These are phyloP conservation scores for Sericinus montela DNA, from an alignment of 2,888 invertebrate species.

Conservation along the genomic window DNA sequence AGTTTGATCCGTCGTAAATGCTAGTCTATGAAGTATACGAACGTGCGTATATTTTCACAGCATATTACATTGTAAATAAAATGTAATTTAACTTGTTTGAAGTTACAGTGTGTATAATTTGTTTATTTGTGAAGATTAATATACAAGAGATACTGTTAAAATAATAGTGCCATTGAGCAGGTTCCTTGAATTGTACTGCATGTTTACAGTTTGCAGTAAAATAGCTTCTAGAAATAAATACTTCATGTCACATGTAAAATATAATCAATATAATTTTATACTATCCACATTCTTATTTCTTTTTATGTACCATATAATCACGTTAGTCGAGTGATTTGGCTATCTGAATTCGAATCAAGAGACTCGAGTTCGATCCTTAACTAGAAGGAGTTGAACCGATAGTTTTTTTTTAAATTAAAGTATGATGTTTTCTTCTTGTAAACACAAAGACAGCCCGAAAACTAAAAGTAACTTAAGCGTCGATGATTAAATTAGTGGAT, in stretches of 20 bases:
- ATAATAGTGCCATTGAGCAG: slow-evolving; percentile 57
- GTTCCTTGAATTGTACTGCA: slow-evolving; percentile 46
- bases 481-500: no score
- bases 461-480: no score
- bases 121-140: slow-evolving; percentile 19
- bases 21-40: slow-evolving; percentile 29
- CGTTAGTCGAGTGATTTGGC: no score
- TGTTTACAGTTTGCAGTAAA: slow-evolving; percentile 22
- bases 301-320: slow-evolving; percentile 1
- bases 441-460: no score
- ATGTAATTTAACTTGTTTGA: slow-evolving; percentile 14
- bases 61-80: slow-evolving; percentile 26
- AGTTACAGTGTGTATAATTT: slow-evolving; percentile 17
- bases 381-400: no score
- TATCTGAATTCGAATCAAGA: no score
- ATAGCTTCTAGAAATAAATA: slow-evolving; percentile 27
- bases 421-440: no score
- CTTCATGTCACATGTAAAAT: slow-evolving; percentile 45
- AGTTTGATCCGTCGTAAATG: slow-evolving; percentile 30
- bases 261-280: slow-evolving; percentile 63
- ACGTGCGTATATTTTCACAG: slow-evolving; percentile 24
- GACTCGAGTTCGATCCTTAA: no score
- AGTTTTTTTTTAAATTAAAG: no score
- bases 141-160: slow-evolving; percentile 22
- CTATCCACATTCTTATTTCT: slow-evolving; percentile 30